Evolutionary conservation across 2,888 invertebrate species (phyloP).

Genomic region (Synanthedon andrenaeformis): DNA sequence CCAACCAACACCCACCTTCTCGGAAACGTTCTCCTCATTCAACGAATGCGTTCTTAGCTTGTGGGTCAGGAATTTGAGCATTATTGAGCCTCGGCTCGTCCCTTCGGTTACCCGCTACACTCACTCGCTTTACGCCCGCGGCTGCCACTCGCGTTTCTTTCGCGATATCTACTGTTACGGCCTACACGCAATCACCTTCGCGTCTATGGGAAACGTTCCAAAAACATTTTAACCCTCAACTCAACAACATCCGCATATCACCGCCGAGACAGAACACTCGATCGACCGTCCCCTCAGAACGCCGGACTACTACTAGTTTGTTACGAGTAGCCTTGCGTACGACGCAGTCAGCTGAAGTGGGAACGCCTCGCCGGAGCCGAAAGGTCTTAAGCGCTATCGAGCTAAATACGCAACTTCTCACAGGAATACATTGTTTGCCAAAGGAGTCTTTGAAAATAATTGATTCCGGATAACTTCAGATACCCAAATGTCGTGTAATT

Average conservation of each 20-base stretch:
- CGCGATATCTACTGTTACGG: conserved; percentile 14
- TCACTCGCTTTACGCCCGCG: conserved; percentile 16
- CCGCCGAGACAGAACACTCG: conserved; percentile 29
- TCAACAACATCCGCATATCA: conserved; percentile 40
- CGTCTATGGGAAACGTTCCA: conserved; percentile 51
- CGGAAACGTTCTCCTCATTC: conserved; percentile 82
- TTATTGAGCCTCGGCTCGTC: conserved; percentile 72
- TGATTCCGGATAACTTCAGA: background rate
- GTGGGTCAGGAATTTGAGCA: conserved; percentile 88
- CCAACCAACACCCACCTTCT: conserved; percentile 74
- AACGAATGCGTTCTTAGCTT: conserved; percentile 88
- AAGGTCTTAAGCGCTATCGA: conserved; percentile 42
- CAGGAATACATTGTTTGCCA: conserved; percentile 11
- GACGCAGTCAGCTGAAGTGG: conserved; percentile 70
- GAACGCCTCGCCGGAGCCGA: conserved; percentile 50
- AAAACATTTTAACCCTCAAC: conserved; percentile 44
- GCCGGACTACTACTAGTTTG: conserved; percentile 60
- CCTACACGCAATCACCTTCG: conserved; percentile 13
- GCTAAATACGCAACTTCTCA: conserved; percentile 29
- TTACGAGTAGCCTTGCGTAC: conserved; percentile 63
- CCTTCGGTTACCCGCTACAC: conserved; percentile 40
- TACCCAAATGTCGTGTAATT: conserved; percentile 26
- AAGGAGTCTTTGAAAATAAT: conserved; percentile 1
- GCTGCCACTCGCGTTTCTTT: conserved; percentile 8
- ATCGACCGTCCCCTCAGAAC: conserved; percentile 39